Conservation (phyloP, 2,113 vertebrate species). For the Crotalus helleri region DNA sequence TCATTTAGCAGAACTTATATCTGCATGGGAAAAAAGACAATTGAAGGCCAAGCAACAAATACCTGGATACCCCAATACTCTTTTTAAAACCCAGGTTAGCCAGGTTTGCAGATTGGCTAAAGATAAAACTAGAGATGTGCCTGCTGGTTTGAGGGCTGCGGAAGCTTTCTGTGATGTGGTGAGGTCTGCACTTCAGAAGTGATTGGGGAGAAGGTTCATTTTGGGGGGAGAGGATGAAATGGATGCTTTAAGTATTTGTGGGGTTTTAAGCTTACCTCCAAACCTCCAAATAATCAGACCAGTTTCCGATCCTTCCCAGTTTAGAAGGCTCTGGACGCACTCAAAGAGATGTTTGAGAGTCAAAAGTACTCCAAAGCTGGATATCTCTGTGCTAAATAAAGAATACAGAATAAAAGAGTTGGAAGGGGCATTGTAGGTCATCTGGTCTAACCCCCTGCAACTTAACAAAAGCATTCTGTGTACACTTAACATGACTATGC, state of each 20-base stretch:
- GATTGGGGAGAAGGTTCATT: not conserved
- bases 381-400: not conserved
- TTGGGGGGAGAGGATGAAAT: not conserved
- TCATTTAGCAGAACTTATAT: not conserved
- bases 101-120: not conserved
- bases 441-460: not conserved
- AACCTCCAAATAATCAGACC: not conserved
- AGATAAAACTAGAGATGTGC: not conserved
- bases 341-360: not conserved
- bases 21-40: not conserved
- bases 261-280: not conserved
- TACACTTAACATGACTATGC: not conserved
- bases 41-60: not conserved
- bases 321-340: not conserved
- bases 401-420: no score
- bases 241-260: not conserved
- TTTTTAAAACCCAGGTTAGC: not conserved
- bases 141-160: not conserved
- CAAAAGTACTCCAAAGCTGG: not conserved
- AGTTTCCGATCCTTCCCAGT: not conserved
- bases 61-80: not conserved
- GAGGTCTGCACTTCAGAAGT: not conserved
- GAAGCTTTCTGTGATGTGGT: not conserved
- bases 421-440: no score
- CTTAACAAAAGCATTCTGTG: not conserved